Base-by-base conservation (phyloP, 2,113 vertebrate genomes). In the Prietella phreatophila region DNA sequence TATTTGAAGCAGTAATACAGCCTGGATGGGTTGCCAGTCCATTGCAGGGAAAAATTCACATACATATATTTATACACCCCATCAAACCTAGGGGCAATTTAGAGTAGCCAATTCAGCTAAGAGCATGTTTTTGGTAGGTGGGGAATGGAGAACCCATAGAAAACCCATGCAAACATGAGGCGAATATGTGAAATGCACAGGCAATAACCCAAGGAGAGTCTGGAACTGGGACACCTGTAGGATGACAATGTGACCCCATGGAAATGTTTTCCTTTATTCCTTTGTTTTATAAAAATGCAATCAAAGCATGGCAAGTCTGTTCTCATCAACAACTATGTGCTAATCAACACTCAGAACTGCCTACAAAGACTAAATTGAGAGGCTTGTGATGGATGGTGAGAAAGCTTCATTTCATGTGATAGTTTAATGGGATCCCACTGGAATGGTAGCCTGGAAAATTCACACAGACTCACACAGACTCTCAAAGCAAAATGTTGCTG, bases 271-370 rank as follows among this genome's bases (percentile, higher is more conserved):
- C 5, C 8, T 82, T 14, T 15, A 7, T 15, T 85, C 14, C 47
- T 63, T 83, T 47, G 47, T 61, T 90, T 86, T 69, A 65, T 30
- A 88, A 73, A 87, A 42, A 69, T 88, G 78, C 60, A 86, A 85
- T 83, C 73, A 76, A 76, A 83, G 25, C 7, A 1, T 47, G 58
- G 50, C 55, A 87, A 42, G 55, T 20, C 69, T 88, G 19, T 84
- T 39, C 81, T 87, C 63, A 85, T 82, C 76, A 82, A 75, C 76
- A 75, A 58, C 36, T 65, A 56, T 63, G 60, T 85, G 69, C 65
- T 82, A 85, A 89, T 87, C 82, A 84, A 71, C 73, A 86, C 76
- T 89, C 67, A 67, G 56, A 86, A 84, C 58, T 25, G 55, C 81
- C 56, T 80, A 79, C 83, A 79, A 50, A 75, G 76, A 87, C 81